A percentile compares a stretch with the other conserved stretches of the same genome.
Conservation (phyloP, 2,113 vertebrate genomes). For the Zeus faber region DNA sequence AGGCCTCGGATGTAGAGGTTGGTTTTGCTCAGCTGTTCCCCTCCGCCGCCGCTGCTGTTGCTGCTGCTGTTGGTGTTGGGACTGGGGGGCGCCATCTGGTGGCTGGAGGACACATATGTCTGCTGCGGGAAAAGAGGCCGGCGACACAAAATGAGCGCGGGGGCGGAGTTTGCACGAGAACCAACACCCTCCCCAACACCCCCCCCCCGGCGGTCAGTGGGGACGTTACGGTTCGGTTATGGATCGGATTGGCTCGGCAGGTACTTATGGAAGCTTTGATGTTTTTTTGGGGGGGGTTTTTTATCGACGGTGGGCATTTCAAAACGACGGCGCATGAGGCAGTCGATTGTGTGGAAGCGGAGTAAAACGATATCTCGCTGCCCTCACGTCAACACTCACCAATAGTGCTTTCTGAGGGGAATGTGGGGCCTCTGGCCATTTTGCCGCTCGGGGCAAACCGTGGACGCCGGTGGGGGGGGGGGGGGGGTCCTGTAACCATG, state of each 20-base stretch:
- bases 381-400: constrained; percentile 62
- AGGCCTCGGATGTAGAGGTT: constrained; percentile 97
- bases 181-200: no score
- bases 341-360: constrained; percentile 45
- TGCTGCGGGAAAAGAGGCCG: constrained; percentile 75
- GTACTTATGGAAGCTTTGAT: no score
- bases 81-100: constrained; percentile 97
- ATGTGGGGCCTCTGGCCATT: constrained; percentile 61
- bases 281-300: no score
- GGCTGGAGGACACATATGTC: constrained; percentile 95
- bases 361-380: constrained; percentile 59
- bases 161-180: no score
- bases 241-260: no score
- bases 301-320: constrained; percentile 20
- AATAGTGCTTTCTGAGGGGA: constrained; percentile 62
- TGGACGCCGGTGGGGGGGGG: no score
- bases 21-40: constrained; percentile 85
- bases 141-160: background rate
- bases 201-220: no score
- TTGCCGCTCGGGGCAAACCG: no score
- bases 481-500: no score
- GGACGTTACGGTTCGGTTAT: no score
- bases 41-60: constrained; percentile 81
- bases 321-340: constrained; percentile 35
- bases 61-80: constrained; percentile 92